Evolutionary conservation across 2,888 invertebrate species (phyloP), one percentile per base, ranked within the genome.

Genomic region (Erynnis tages): DNA sequence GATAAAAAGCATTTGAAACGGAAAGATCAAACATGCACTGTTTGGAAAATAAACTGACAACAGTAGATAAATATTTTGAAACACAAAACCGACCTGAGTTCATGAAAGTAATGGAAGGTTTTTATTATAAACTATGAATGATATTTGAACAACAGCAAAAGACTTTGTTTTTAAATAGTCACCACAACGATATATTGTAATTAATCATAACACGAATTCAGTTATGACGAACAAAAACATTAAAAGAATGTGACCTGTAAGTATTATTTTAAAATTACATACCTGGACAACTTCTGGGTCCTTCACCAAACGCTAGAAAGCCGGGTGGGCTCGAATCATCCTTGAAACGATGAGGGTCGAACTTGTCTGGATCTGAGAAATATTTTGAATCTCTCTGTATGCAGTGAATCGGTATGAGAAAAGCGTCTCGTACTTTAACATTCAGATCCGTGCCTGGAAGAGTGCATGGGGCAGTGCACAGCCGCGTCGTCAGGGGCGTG

Each of bases 271-370:
- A 25, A 2, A 29, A 32, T 25, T 35, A 8, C 72, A 71, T 73
- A 89, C 89, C 89, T 56, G 85, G 87, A 59, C 89, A 89, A 67
- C 76, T 80, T 59, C 88, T 76, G 2, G 88, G 89, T 19, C 89
- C 89, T 52, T 86, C 84, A 1, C 89, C 89, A 47, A 85, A 89
- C 5, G 89, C 82, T 34, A 87, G 60, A 56, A 89, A 88, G 1
- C 76, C 84, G 11, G 76, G 66, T 11, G 82, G 86, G 65, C 73
- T 76, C 13, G 68, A 56, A 58, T 79, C 79, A 3, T 76, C 82
- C 41, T 66, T 66, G 54, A 89, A 88, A 4, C 88, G 72, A 29
- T 80, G 79, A 6, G 86, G 87, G 61, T 86, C 73, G 61, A 88
- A 89, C 58, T 78, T 85, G 19, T 86, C 76, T 3, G 89, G 87